Percentiles rank a stretch among this genome's conserved stretches.
Evolutionary conservation across 2,888 invertebrate genomes (phyloP).

Genomic region (Drosophila robusta): DNA sequence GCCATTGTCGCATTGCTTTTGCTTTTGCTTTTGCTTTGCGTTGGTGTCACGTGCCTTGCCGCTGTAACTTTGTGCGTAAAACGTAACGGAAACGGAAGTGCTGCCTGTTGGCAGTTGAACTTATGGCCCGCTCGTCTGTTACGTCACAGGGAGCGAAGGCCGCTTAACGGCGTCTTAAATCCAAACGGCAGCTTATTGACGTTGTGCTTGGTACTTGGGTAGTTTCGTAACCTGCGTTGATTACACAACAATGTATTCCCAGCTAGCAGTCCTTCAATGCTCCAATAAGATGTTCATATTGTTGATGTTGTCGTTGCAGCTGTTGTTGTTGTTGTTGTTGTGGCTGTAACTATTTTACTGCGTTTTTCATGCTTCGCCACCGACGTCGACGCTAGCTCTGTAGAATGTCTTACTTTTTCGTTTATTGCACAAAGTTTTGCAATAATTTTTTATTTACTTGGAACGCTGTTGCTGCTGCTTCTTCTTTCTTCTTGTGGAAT

Average conservation of each 20-base stretch:
- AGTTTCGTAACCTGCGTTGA: constrained; percentile 62
- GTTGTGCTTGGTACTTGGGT: constrained; percentile 22
- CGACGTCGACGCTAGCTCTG: constrained; percentile 41
- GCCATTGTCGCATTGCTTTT: constrained; percentile 34
- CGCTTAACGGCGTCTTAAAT: constrained; percentile 62
- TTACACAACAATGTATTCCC: constrained; percentile 63
- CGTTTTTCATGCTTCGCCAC: constrained; percentile 72
- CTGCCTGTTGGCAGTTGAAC: constrained; percentile 48
- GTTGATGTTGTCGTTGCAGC: constrained; percentile 1
- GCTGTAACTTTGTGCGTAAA: constrained; percentile 37
- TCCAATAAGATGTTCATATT: constrained; percentile 26
- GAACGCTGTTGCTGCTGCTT: constrained; percentile 33
- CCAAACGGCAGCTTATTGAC: constrained; percentile 54
- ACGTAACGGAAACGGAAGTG: constrained; percentile 58
- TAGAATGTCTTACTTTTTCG: constrained; percentile 74
- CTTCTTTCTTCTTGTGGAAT: constrained; percentile 32
- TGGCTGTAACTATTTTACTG: constrained; percentile 68
- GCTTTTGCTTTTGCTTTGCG: constrained; percentile 7
- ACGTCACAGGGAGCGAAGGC: constrained; percentile 31
- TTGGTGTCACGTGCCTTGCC: constrained; percentile 48
- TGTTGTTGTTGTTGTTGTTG: constrained; percentile 20
- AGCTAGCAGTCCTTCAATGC: constrained; percentile 20
- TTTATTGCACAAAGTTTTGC: constrained; percentile 77
- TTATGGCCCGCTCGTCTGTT: constrained; percentile 20
- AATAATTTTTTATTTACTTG: constrained; percentile 78